Base-by-base conservation (phyloP, 1,140 invertebrate species). In the Drosophila triauraria region DNA sequence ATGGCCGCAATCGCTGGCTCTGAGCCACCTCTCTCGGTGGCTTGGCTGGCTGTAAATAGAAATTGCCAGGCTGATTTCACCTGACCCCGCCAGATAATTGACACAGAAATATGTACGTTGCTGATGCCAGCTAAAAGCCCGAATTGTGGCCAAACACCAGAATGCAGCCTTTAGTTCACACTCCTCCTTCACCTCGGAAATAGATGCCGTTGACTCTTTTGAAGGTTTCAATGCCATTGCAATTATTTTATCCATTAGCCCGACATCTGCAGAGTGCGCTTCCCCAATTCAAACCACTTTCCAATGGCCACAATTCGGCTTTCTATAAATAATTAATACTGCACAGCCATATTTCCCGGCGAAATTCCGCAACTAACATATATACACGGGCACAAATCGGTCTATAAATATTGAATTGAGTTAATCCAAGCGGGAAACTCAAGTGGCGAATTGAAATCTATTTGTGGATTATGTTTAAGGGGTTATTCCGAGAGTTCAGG, bases 341-440 rank as follows among this genome's bases (percentile, higher is more conserved):
- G 58, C 61, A 51, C 68, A 17, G 59, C 43, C 79, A 61, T 46
- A 61, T 50, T 58, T 57, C 51, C 54, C 48, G 35, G 42, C 64
- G 46, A 59, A 75, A 69, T 76, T 72, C 50, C 47, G 67, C 63
- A 77, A 78, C 61, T 74, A 64, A 42, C 30, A 51, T 30, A 54
- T 44, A 51, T 40, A 51, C 42, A 51, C 42, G 27, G 30, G 3
- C 12, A 46, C 25, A 78, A 87, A 88, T 71, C 60, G 76, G 35
- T 54, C 80, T 61, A 80, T 88, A 87, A 83, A 88, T 83, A 78
- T 80, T 88, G 64, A 87, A 88, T 88, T 72, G 81, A 78, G 64
- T 77, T 60, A 58, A 69, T 61, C 65, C 69, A 25, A 56, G 44
- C 48, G 67, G 42, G 38, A 17, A 9, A 63, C 51, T 71, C 58